Evolutionary conservation across 1,140 invertebrate species (phyloP).

Genomic region (Ceratitis capitata): DNA sequence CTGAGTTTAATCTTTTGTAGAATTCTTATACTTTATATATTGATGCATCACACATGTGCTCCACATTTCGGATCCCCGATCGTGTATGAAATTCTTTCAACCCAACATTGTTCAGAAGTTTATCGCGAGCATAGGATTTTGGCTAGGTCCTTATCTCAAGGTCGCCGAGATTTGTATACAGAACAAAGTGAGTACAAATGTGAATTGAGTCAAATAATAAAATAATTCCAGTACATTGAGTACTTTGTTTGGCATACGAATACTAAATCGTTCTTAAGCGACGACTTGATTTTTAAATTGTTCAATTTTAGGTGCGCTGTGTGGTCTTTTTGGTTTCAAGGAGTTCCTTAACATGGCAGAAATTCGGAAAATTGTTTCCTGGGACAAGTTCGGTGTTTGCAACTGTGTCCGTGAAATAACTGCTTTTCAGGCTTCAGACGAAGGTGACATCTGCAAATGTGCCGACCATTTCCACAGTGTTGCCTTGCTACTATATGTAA

Average conservation of each 20-base stretch:
- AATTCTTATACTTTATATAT: conserved; percentile 55
- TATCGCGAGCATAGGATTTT: conserved; percentile 57
- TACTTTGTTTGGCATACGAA: too few relatives aligned
- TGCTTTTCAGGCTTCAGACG: conserved; percentile 20
- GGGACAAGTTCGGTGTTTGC: conserved; percentile 11
- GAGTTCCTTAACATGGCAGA: conserved; percentile 61
- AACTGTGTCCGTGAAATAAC: not conserved
- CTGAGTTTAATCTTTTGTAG: conserved; percentile 41
- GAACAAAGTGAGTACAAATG: conserved; percentile 53
- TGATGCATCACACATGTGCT: conserved; percentile 57
- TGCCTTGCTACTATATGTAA: conserved; percentile 54
- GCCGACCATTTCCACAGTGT: conserved; percentile 53
- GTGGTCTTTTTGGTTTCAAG: conserved; percentile 56
- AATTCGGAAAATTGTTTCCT: conserved; percentile 44
- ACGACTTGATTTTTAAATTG: too few relatives aligned
- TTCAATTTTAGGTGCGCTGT: conserved; percentile 51
- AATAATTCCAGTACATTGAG: too few relatives aligned
- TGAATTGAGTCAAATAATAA: too few relatives aligned
- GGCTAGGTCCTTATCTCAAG: conserved; percentile 49
- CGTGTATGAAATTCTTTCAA: conserved; percentile 53
- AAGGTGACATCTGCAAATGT: conserved; percentile 40
- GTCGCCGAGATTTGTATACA: conserved; percentile 56
- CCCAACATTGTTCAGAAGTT: conserved; percentile 52
- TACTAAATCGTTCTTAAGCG: too few relatives aligned
- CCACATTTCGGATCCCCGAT: conserved; percentile 44